These are phyloP conservation scores for Pseudomyrmex pallidus DNA, from an alignment of 1,140 invertebrate genomes.

Conservation along the genomic window DNA sequence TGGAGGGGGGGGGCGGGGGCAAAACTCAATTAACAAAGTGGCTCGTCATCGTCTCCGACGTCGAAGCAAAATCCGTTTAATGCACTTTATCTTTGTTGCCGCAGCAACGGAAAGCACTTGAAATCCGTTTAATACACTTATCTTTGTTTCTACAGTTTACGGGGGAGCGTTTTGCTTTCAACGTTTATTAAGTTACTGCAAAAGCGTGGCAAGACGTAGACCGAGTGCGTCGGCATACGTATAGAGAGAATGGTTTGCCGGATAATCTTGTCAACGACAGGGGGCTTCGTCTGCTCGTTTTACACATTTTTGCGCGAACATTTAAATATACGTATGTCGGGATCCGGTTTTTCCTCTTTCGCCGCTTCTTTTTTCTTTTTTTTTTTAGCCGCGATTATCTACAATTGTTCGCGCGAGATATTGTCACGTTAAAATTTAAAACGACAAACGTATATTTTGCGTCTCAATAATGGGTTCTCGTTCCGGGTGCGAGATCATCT, in stretches of 20 bases:
- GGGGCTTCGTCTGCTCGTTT: slow-evolving; percentile 13
- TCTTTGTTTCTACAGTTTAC: slow-evolving; percentile 78
- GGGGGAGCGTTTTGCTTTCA: slow-evolving; percentile 75
- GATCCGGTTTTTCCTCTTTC: background rate
- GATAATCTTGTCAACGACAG: slow-evolving; percentile 70
- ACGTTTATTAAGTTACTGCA: slow-evolving; percentile 76
- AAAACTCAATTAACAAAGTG: slow-evolving; percentile 76
- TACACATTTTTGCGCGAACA: slow-evolving; percentile 42
- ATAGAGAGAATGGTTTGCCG: slow-evolving; percentile 46
- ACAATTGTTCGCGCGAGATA: too few relatives aligned
- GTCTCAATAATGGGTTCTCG: background rate
- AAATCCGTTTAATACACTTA: slow-evolving; percentile 81
- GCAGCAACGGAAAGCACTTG: slow-evolving; percentile 73
- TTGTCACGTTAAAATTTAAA: too few relatives aligned
- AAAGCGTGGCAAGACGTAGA: slow-evolving; percentile 58
- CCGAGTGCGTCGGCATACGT: slow-evolving; percentile 43
- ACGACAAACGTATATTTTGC: too few relatives aligned
- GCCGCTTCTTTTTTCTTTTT: too few relatives aligned
- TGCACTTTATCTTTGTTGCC: slow-evolving; percentile 76
- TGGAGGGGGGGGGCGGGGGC: slow-evolving; percentile 2
- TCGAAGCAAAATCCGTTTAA: slow-evolving; percentile 75
- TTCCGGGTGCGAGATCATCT: background rate
- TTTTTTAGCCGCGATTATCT: too few relatives aligned
- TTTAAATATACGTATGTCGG: background rate
- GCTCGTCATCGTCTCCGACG: slow-evolving; percentile 74